Conservation (phyloP, 2,797 vertebrate species). For the Sylvilagus floridanus region DNA sequence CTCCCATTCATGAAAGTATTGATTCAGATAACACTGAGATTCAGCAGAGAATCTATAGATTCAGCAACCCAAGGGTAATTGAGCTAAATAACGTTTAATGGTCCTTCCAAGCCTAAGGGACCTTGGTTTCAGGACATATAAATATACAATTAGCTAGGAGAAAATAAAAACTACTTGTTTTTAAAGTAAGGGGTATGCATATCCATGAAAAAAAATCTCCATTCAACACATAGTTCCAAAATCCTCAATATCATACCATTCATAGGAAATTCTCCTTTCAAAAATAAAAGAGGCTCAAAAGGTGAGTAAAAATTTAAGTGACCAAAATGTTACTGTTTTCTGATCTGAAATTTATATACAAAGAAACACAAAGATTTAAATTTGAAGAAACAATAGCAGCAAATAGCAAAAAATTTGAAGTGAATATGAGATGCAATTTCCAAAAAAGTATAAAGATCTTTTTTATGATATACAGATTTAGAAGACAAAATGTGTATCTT, state of each 20-base stretch:
- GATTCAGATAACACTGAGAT: background rate
- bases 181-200: background rate
- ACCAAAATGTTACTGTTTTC: conserved; percentile 41
- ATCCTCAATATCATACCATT: background rate
- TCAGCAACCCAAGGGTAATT: conserved; percentile 29
- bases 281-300: background rate
- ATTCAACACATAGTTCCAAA: conserved; percentile 1
- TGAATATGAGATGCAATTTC: background rate
- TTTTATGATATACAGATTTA: background rate
- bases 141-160: background rate
- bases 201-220: background rate
- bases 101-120: background rate
- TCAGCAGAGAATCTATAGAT: background rate
- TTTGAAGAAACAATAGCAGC: background rate
- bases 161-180: conserved; percentile 45
- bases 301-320: background rate
- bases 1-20: conserved; percentile 26
- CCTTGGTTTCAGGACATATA: background rate
- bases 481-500: background rate
- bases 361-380: conserved; percentile 4
- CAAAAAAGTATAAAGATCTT: background rate
- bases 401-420: conserved; percentile 44
- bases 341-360: conserved; percentile 40
- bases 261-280: background rate
- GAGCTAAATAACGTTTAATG: conserved; percentile 4